Evolutionary conservation across 2,797 vertebrate species (phyloP), one percentile per base, ranked within the genome.

Genomic region (Anguilla anguilla): DNA sequence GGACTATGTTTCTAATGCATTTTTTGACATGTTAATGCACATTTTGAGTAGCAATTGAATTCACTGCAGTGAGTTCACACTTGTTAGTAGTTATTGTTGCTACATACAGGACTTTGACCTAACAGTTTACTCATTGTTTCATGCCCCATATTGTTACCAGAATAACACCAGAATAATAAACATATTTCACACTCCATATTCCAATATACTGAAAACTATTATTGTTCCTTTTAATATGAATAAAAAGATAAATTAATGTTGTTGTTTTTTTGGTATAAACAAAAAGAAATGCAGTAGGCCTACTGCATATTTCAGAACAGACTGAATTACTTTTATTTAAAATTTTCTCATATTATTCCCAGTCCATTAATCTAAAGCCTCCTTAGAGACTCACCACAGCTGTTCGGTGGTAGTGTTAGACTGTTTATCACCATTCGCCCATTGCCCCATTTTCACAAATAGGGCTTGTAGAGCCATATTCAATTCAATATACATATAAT

Each of bases 391-490:
- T 10, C 22, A n/a, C 79, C 28, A 46, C 79, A 51, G 79, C 46
- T 82, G 79, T 51, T 82, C 43, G 10, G 46, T 51, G 79, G 46
- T 28, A 5, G 79, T 82, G 79, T 82, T 82, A 9, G 22, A 82
- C 79, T 51, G 79, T 82, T 82, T 82, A 82, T 82, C 79, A 82
- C 79, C 79, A 49, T 82, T 82, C 28, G 22, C 46, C 6, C 19
- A 25, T 46, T 51, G 79, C 46, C 79, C 79, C 79, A 82, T 10
- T 82, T 82, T 82, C 79, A 82, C 25, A 82, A 82, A 81, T 39
- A 49, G 39, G 43, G 39, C 77, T 81, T 81, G 46, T 81, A 81
- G 39, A 49, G 1, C 22, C 43, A 46, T 17, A 25, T 39, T 81
- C 35, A 81, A 81, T 49, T 81, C 6, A 46, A 81, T 25, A 46